These are phyloP conservation scores for Liparis tanakae DNA, from an alignment of 2,797 vertebrate genomes.

Conservation along the genomic window DNA sequence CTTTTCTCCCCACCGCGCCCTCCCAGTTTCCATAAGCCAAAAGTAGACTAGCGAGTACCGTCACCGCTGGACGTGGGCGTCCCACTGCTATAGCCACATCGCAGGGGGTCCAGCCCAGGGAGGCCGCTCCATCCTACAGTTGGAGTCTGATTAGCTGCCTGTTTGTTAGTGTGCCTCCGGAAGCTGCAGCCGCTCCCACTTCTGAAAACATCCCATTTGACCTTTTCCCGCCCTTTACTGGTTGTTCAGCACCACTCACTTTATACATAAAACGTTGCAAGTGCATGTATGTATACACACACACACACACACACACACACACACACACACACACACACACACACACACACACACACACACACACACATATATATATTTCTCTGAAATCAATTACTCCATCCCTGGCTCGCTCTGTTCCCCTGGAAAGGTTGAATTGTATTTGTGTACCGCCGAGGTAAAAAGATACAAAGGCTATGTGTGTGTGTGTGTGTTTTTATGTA, in stretches of 20 bases:
- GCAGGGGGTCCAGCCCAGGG: conserved; percentile 28
- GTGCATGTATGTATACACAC: conserved; percentile 22
- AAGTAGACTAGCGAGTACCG: conserved; percentile 60
- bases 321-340: conserved; percentile 23
- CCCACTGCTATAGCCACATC: conserved; percentile 34
- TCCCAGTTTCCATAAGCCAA: conserved; percentile 71
- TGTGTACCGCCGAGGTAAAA: conserved; percentile 52
- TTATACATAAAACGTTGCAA: conserved; percentile 38
- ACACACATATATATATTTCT: conserved; percentile 32
- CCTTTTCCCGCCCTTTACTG: conserved; percentile 62
- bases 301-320: conserved; percentile 16
- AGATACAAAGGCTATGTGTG: conserved; percentile 43
- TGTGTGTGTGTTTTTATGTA: too few relatives aligned
- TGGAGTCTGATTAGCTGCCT: conserved; percentile 57
- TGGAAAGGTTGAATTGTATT: conserved; percentile 58
- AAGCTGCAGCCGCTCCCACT: conserved; percentile 40
- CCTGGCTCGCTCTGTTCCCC: conserved; percentile 37
- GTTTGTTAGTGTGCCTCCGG: conserved; percentile 52
- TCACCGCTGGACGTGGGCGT: conserved; percentile 47
- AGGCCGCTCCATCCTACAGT: conserved; percentile 35
- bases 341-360: conserved; percentile 15
- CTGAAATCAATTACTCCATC: conserved; percentile 63
- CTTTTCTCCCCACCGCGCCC: conserved; percentile 18
- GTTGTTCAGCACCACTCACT: conserved; percentile 41
- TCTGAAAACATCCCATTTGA: conserved; percentile 68